phyloP scores from a whole-genome alignment of 2,113 vertebrate species.

The Elaphurus davidianus region DNA sequence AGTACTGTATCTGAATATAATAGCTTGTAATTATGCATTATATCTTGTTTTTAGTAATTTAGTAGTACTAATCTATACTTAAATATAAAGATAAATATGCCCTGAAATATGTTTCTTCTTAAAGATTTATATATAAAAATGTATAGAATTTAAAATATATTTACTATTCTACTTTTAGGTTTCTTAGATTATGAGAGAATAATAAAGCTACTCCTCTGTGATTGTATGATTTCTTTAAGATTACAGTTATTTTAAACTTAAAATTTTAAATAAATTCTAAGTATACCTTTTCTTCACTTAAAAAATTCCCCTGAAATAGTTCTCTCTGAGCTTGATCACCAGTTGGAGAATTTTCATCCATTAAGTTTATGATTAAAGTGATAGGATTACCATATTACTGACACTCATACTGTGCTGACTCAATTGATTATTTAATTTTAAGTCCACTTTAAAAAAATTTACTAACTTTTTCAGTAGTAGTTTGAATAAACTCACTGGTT shows the following conservation, averaged over 20 bases:
- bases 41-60: neutral
- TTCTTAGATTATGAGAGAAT: slow-evolving; percentile 3
- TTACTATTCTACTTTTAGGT: neutral
- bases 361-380: neutral
- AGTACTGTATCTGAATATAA: slow-evolving; percentile 49
- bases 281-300: neutral
- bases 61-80: neutral
- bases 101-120: neutral
- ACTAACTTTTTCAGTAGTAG: neutral
- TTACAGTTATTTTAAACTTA: slow-evolving; percentile 15
- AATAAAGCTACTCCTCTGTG: slow-evolving; percentile 29
- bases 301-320: neutral
- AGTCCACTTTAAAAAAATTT: neutral
- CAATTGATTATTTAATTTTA: slow-evolving; percentile 14
- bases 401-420: neutral
- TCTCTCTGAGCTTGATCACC: neutral
- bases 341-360: neutral
- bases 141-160: neutral
- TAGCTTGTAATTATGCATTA: neutral
- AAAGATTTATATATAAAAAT: neutral
- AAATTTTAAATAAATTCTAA: neutral
- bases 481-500: neutral
- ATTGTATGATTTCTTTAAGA: neutral
- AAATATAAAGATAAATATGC: neutral
- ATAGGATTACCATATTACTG: neutral